A percentile compares a stretch with the other conserved stretches of the same genome.
These are phyloP conservation scores for Ligdia adustata DNA, from an alignment of 2,888 invertebrate species.

Conservation along the genomic window DNA sequence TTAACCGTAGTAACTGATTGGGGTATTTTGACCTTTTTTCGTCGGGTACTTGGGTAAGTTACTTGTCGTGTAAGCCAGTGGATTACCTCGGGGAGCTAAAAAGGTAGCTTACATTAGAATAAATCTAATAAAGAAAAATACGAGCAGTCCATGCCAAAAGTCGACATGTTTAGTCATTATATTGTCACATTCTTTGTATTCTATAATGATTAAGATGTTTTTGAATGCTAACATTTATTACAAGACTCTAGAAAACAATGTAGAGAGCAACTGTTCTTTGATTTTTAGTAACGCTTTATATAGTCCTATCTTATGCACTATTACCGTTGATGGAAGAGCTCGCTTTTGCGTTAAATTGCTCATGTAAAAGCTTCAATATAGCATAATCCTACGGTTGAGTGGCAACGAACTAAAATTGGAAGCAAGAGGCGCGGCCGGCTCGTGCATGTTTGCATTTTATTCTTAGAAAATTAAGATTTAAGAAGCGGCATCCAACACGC, in stretches of 20 bases:
- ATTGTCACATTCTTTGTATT: too few species aligned
- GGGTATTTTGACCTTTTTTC: slow-evolving; percentile 40
- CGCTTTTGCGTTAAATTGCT: slow-evolving; percentile 15
- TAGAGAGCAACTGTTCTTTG: too few species aligned
- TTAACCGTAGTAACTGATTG: slow-evolving; percentile 42
- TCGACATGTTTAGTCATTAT: too few species aligned
- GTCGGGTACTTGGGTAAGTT: slow-evolving; percentile 35
- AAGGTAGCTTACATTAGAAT: slow-evolving; percentile 22
- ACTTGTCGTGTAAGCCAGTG: slow-evolving; percentile 38
- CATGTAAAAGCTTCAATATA: slow-evolving; percentile 19
- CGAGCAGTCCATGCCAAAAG: too few species aligned
- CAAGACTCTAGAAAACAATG: too few species aligned
- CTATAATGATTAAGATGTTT: too few species aligned
- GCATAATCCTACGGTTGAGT: slow-evolving; percentile 14
- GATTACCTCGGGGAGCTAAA: slow-evolving; percentile 39
- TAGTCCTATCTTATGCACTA: neutral
- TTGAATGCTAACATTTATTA: too few species aligned
- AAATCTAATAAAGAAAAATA: slow-evolving; percentile 43
- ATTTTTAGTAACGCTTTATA: neutral
- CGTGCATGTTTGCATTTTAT: slow-evolving; percentile 62
- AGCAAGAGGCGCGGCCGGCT: slow-evolving; percentile 15
- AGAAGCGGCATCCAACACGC: slow-evolving; percentile 40
- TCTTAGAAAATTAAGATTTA: slow-evolving; percentile 65
- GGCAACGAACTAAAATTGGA: slow-evolving; percentile 5
- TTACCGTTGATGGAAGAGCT: slow-evolving; percentile 1